phyloP scores from a whole-genome alignment of 2,888 invertebrate species.

The Carabus problematicus region DNA sequence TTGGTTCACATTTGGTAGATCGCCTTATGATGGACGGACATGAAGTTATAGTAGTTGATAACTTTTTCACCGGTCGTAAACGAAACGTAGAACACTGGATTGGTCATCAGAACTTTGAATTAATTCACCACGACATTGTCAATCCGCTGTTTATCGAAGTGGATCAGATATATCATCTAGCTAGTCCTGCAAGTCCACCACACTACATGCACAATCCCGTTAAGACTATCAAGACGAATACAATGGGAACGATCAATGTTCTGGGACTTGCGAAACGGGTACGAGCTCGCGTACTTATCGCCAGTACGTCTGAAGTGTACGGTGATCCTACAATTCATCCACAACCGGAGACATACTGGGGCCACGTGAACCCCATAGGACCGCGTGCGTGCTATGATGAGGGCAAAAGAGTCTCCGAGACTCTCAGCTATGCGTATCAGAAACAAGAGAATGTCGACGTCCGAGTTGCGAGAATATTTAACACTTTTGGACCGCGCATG shows the following conservation, averaged over 20 bases:
- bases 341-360: slow-evolving; percentile 98
- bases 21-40: slow-evolving; percentile 94
- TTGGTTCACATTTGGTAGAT: slow-evolving; percentile 98
- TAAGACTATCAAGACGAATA: slow-evolving; percentile 99
- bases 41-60: slow-evolving; percentile 96
- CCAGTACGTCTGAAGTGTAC: slow-evolving; percentile 98
- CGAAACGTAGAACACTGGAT: slow-evolving; percentile 99
- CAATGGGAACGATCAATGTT: slow-evolving; percentile 94
- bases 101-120: slow-evolving; percentile 98
- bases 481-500: slow-evolving; percentile 99
- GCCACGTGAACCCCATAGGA: slow-evolving; percentile 98
- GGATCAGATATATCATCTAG: slow-evolving; percentile 97
- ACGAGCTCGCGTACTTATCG: slow-evolving; percentile 90
- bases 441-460: slow-evolving; percentile 96
- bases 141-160: slow-evolving; percentile 98
- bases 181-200: slow-evolving; percentile 98
- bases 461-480: slow-evolving; percentile 96
- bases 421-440: slow-evolving; percentile 94
- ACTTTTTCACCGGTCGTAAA: slow-evolving; percentile 97
- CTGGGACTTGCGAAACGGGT: slow-evolving; percentile 91
- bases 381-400: slow-evolving; percentile 98
- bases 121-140: slow-evolving; percentile 98
- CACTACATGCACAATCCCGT: slow-evolving; percentile 99
- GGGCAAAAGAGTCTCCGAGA: slow-evolving; percentile 98
- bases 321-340: slow-evolving; percentile 99